Percentiles rank a stretch among this genome's conserved stretches.
phyloP scores from a whole-genome alignment of 2,797 vertebrate genomes.

The Myotis vivesi region DNA sequence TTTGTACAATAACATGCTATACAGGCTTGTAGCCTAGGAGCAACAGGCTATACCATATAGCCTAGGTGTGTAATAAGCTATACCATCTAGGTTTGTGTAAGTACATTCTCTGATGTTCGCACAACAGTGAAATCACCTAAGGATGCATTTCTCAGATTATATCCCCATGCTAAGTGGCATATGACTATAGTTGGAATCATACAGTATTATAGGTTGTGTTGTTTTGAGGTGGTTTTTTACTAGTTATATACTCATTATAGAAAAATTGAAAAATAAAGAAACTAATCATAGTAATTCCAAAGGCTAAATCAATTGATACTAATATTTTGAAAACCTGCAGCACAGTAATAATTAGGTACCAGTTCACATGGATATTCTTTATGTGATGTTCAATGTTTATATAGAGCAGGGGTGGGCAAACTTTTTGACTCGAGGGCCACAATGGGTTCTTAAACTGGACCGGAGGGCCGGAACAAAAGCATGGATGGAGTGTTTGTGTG shows the following conservation, averaged over 20 bases:
- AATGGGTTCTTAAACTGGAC: too few relatives aligned
- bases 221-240: background rate
- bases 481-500: too few relatives aligned
- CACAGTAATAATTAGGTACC: background rate
- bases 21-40: background rate
- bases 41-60: background rate
- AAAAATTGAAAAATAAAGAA: slow-evolving; percentile 39
- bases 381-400: background rate
- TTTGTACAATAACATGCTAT: background rate
- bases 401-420: too few relatives aligned
- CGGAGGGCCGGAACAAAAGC: too few relatives aligned
- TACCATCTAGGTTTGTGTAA: background rate
- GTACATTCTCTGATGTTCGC: background rate
- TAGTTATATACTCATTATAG: slow-evolving; percentile 6
- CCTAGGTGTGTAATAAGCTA: background rate
- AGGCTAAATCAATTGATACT: background rate
- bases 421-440: too few relatives aligned
- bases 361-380: background rate
- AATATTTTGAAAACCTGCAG: slow-evolving; percentile 19
- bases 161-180: background rate
- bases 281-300: slow-evolving; percentile 42
- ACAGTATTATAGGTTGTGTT: background rate
- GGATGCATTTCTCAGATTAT: background rate
- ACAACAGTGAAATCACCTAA: background rate
- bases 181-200: background rate